phyloP scores from a whole-genome alignment of 2,888 invertebrate species.

The Caenorhabditis japonica region DNA sequence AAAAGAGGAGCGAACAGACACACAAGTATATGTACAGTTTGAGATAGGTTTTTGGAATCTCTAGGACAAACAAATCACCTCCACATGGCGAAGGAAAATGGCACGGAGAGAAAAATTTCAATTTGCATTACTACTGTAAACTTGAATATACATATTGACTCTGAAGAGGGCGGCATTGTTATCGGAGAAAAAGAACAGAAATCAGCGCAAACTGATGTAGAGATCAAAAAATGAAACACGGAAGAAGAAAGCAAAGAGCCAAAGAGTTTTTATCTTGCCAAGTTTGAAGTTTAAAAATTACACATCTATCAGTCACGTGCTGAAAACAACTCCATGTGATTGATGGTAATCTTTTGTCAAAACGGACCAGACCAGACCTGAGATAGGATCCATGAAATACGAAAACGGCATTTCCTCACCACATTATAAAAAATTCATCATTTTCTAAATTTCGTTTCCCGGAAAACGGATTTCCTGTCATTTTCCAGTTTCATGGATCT shows the following conservation, averaged over 20 bases:
- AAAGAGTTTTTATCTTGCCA: no score
- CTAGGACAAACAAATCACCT: slow-evolving; percentile 16
- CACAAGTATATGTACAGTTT: neutral
- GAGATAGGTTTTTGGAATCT: slow-evolving; percentile 5
- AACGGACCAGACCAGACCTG: slow-evolving; percentile 9
- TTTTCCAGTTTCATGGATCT: no score
- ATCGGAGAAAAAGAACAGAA: slow-evolving; percentile 17
- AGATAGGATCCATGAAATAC: no score
- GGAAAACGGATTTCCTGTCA: no score
- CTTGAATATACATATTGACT: slow-evolving; percentile 46
- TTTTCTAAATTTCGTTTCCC: no score
- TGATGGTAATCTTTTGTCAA: slow-evolving; percentile 39
- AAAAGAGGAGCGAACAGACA: slow-evolving; percentile 1
- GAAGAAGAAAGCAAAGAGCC: no score
- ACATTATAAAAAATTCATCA: no score
- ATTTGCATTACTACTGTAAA: slow-evolving; percentile 24
- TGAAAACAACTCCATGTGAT: slow-evolving; percentile 27
- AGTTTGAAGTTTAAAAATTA: slow-evolving; percentile 25
- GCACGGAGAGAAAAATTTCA: neutral
- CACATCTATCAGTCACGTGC: slow-evolving; percentile 9
- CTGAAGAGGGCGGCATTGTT: slow-evolving; percentile 16
- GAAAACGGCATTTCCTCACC: no score
- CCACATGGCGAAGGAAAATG: slow-evolving; percentile 1
- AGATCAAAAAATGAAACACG: slow-evolving; percentile 32
- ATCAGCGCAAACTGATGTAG: neutral